These are phyloP conservation scores for Stichodactyla mertensii DNA, from an alignment of 64 coral and sea anemone species.

Conservation along the genomic window DNA sequence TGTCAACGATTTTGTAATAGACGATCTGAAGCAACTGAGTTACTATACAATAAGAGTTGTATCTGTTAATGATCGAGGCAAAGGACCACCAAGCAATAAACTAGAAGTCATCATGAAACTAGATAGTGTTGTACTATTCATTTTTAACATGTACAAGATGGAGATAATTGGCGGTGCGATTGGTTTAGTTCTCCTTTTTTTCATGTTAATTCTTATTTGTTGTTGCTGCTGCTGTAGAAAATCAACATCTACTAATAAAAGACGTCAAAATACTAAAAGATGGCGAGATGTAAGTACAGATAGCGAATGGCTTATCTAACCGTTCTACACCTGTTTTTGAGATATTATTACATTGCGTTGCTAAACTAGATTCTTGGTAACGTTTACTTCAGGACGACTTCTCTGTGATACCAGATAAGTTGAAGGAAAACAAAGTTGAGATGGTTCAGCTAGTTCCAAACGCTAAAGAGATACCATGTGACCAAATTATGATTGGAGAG, in stretches of 20 bases:
- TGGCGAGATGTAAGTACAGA: no score
- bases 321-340: no score
- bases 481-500: slow-evolving; percentile 44
- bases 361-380: no score
- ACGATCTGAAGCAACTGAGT: slow-evolving; percentile 38
- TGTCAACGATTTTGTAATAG: slow-evolving; percentile 30
- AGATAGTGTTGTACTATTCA: not conserved
- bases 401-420: not conserved
- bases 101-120: slow-evolving; percentile 37
- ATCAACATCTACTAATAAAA: no score
- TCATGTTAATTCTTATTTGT: no score
- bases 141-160: not conserved
- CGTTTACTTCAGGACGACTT: not conserved
- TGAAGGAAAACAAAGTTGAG: not conserved
- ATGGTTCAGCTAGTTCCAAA: not conserved
- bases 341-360: no score
- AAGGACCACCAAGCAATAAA: slow-evolving; percentile 28
- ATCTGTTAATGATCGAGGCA: slow-evolving; percentile 49
- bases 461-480: slow-evolving; percentile 74
- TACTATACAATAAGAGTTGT: slow-evolving; percentile 45
- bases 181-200: no score
- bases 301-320: no score
- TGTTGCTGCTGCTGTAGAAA: no score
- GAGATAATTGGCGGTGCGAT: not conserved
- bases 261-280: no score